phyloP scores from a whole-genome alignment of 1,140 invertebrate genomes.

The Drosophila tani region DNA sequence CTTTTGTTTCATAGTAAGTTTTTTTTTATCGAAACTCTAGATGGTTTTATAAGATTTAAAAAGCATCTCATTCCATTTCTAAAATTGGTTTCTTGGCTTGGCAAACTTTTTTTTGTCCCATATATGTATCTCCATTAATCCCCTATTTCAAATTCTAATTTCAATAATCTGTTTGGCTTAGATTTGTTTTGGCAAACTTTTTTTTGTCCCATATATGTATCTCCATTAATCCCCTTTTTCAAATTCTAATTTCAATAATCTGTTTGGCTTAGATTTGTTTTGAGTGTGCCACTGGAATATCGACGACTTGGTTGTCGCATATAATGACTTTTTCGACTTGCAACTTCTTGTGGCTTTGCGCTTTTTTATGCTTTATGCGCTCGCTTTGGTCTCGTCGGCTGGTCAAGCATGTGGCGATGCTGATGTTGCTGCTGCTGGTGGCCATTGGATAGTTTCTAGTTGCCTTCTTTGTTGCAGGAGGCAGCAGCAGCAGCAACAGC shows the following conservation, averaged over 20 bases:
- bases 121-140: too few relatives aligned
- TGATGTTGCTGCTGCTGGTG: conserved; percentile 38
- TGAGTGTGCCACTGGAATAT: conserved; percentile 43
- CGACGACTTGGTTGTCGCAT: conserved; percentile 64
- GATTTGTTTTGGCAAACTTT: not conserved
- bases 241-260: not conserved
- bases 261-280: not conserved
- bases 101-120: too few relatives aligned
- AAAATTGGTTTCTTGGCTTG: too few relatives aligned
- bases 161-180: not conserved
- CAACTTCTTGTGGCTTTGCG: conserved; percentile 67
- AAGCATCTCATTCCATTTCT: not conserved
- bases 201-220: not conserved
- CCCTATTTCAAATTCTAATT: not conserved
- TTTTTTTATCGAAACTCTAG: too few relatives aligned
- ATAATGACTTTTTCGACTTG: conserved; percentile 83
- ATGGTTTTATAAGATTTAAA: too few relatives aligned
- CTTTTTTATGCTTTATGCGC: conserved; percentile 82
- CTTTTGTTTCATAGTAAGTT: too few relatives aligned
- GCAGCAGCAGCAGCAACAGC: conserved; percentile 14
- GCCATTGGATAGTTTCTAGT: conserved; percentile 47
- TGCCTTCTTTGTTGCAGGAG: conserved; percentile 65
- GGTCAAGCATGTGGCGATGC: conserved; percentile 69
- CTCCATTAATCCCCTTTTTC: too few relatives aligned
- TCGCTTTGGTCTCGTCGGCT: conserved; percentile 67